A percentile compares a stretch with the other conserved stretches of the same genome.
Evolutionary conservation across 2,888 invertebrate species (phyloP).

Genomic region (Pocota personata): DNA sequence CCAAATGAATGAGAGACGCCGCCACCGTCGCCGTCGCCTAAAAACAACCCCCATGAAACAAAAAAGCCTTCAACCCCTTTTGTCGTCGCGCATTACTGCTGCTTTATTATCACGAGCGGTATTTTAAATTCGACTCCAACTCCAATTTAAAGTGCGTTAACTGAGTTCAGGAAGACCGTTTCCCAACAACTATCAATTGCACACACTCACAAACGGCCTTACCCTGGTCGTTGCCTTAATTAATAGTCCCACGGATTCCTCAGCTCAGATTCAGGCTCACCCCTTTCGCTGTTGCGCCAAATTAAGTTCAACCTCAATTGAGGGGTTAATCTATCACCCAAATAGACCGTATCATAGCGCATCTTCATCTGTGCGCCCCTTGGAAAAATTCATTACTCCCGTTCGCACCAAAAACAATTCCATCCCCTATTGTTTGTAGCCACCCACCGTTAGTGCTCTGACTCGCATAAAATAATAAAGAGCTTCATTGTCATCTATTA

Average conservation of each 20-base stretch:
- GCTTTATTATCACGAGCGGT: constrained; percentile 69
- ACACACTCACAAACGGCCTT: background rate
- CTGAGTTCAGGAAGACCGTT: constrained; percentile 22
- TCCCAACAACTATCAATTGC: constrained; percentile 49
- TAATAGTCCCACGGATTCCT: constrained; percentile 67
- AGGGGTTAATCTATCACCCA: constrained; percentile 82
- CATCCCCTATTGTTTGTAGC: constrained; percentile 52
- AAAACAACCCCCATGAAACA: constrained; percentile 57
- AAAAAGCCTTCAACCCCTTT: constrained; percentile 68
- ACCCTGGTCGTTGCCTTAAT: constrained; percentile 53
- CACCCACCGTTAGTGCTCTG: constrained; percentile 48
- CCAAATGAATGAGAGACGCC: constrained; percentile 60
- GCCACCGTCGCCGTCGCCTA: constrained; percentile 21
- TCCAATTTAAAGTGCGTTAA: constrained; percentile 66
- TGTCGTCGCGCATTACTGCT: constrained; percentile 73
- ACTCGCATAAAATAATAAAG: constrained; percentile 73
- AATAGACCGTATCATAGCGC: constrained; percentile 74
- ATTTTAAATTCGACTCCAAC: constrained; percentile 60
- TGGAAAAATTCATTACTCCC: constrained; percentile 60
- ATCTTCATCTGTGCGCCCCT: constrained; percentile 54
- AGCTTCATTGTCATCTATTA: constrained; percentile 73
- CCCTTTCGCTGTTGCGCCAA: constrained; percentile 79
- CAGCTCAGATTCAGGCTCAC: constrained; percentile 55
- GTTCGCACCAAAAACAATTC: constrained; percentile 60
- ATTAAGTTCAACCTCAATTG: constrained; percentile 83